Evolutionary conservation across 2,797 vertebrate genomes (phyloP).

Genomic region (Bucorvus abyssinicus): DNA sequence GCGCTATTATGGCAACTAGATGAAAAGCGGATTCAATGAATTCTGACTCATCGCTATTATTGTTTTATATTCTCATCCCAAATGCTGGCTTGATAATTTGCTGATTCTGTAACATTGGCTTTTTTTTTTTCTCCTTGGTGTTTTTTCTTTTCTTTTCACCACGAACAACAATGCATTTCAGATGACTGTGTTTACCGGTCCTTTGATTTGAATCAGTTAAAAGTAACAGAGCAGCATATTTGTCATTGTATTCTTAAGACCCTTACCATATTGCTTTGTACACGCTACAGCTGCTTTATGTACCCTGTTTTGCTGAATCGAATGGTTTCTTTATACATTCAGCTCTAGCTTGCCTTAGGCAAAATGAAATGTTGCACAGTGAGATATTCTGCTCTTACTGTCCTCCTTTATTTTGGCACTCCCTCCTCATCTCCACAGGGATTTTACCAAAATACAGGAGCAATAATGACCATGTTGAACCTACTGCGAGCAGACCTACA

Average conservation of each 20-base stretch:
- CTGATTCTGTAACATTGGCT: not conserved
- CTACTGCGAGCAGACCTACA: not conserved
- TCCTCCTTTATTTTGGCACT: not conserved
- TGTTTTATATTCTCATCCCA: not conserved
- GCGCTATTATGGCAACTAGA: not conserved
- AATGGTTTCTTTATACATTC: not conserved
- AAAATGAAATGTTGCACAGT: not conserved
- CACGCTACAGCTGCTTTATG: not conserved
- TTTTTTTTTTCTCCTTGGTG: not conserved
- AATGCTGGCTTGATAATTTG: not conserved
- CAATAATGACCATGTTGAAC: not conserved
- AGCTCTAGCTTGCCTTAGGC: not conserved
- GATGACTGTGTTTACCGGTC: not conserved
- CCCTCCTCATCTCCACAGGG: not conserved
- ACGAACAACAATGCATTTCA: not conserved
- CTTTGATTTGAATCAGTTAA: not conserved
- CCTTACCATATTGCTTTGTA: not conserved
- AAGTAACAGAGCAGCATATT: not conserved
- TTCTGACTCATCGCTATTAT: not conserved
- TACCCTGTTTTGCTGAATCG: not conserved
- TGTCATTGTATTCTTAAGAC: not conserved
- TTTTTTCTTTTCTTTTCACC: not conserved
- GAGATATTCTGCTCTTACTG: not conserved
- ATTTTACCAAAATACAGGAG: not conserved
- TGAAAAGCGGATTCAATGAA: not conserved